Evolutionary conservation across 2,888 invertebrate genomes (phyloP), one percentile per base, ranked within the genome.

Genomic region (Artemia sinica): DNA sequence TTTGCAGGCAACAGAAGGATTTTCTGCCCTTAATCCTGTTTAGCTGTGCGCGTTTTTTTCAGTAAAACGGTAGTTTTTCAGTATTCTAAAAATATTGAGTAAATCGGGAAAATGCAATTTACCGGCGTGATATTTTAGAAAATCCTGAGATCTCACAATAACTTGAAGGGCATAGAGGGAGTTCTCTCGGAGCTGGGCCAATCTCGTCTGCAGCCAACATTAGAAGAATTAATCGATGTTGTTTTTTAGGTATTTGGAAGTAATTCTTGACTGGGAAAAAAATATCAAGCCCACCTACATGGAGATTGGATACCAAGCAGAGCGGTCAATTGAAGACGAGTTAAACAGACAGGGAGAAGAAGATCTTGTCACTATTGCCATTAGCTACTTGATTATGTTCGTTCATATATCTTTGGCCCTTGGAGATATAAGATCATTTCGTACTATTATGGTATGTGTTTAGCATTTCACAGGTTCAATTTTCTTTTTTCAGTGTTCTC

Each of bases 271-370:
- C 74, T 91, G 86, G 81, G 86, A 85, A 0, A 72, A 73, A 13
- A 81, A 82, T 58, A 75, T 77, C 68, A 86, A 84, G 80, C 86
- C 87, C 0, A 74, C 78, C 0, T 85, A 82, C 76, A 89, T 91
- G 87, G 87, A 90, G 75, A 83, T 91, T 48, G 90, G 91, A 0
- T 92, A 86, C 78, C 88, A 86, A 0, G 87, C 91, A 0, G 91
- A 95, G 79, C 82, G 95, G 14, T 94, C 95, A 0, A 92, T 96
- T 71, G 90, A 96, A 77, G 97, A 98, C 79, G 97, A 98, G 77
- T 79, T 98, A 48, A 82, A 86, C 71, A 82, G 93, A 68, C 84
- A 92, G 70, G 91, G 93, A n/a, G 80, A 84, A 71, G 89, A 91
- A 0, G 96, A 96, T 81, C 82, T 86, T 0, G 74, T 81, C 6